Evolutionary conservation across 2,888 invertebrate species (phyloP).

Genomic region (Patella ulyssiponensis): DNA sequence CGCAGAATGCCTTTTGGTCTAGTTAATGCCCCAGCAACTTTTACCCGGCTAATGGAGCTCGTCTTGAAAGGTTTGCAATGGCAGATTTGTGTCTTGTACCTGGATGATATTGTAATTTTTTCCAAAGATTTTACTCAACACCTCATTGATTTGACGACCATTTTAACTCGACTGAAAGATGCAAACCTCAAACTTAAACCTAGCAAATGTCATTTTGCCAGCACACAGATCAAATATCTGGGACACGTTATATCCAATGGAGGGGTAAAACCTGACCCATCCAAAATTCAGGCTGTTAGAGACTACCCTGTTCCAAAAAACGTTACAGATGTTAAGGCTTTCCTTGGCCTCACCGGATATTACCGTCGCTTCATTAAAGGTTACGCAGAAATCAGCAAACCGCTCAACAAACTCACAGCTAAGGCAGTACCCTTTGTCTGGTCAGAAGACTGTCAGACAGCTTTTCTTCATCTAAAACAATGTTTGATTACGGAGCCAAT

Average conservation of each 20-base stretch:
- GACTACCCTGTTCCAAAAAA: constrained; percentile 20
- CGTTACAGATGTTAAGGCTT: constrained; percentile 12
- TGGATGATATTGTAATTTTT: constrained; percentile 1
- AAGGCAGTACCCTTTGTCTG: constrained; percentile 15
- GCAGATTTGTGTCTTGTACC: neutral
- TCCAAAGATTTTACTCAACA: neutral
- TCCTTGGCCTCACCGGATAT: constrained; percentile 19
- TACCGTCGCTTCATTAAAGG: constrained; percentile 18
- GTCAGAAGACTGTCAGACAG: neutral
- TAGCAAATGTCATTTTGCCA: constrained; percentile 19
- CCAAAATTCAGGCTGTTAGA: constrained; percentile 19
- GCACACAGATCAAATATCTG: constrained; percentile 16
- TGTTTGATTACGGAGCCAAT: constrained; percentile 12
- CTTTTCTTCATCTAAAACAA: constrained; percentile 2
- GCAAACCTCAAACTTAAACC: constrained; percentile 3
- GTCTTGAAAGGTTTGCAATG: neutral
- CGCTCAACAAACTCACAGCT: constrained; percentile 17
- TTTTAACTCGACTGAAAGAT: neutral
- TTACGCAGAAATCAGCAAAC: constrained; percentile 22
- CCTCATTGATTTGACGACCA: neutral
- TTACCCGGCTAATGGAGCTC: neutral
- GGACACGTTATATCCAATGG: constrained; percentile 20
- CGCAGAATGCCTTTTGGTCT: neutral
- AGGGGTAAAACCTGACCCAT: constrained; percentile 12
- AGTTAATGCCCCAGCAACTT: neutral